Conservation (phyloP, 2,797 vertebrate species). For the Columba guinea region DNA sequence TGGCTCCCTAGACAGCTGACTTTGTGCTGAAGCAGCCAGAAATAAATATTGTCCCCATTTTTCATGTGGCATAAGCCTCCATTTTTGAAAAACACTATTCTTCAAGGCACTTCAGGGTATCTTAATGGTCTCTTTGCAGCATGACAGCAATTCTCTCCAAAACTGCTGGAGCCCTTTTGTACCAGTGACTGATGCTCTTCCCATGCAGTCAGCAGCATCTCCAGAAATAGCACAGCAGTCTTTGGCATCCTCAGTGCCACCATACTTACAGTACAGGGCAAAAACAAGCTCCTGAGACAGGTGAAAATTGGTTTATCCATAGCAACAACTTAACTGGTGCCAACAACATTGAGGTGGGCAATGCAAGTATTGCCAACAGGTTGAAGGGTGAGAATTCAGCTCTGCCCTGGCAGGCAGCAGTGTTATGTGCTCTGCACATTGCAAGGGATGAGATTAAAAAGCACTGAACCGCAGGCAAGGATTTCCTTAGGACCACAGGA, state of each 20-base stretch:
- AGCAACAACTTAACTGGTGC: not conserved
- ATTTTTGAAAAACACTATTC: not conserved
- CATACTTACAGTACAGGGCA: not conserved
- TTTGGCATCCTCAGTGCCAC: not conserved
- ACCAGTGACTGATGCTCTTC: slow-evolving; percentile 12
- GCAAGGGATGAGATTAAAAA: not conserved
- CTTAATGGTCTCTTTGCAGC: slow-evolving; percentile 11
- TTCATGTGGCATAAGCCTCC: not conserved
- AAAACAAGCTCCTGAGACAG: not conserved
- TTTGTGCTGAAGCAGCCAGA: not conserved
- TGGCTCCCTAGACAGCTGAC: not conserved
- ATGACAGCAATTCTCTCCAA: not conserved
- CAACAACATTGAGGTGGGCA: fast-evolving
- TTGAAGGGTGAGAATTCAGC: not conserved
- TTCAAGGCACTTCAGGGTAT: not conserved
- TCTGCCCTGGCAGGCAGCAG: not conserved
- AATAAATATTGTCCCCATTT: slow-evolving; percentile 7
- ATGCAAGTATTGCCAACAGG: not conserved
- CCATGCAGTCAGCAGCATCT: not conserved
- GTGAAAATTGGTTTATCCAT: not conserved
- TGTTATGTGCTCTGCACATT: not conserved
- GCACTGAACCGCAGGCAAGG: not conserved
- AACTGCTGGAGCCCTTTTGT: slow-evolving; percentile 4
- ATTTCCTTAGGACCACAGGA: not conserved
- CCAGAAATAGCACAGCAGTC: not conserved